Evolutionary conservation across 1,140 invertebrate genomes (phyloP).

Genomic region (Argopecten irradians): DNA sequence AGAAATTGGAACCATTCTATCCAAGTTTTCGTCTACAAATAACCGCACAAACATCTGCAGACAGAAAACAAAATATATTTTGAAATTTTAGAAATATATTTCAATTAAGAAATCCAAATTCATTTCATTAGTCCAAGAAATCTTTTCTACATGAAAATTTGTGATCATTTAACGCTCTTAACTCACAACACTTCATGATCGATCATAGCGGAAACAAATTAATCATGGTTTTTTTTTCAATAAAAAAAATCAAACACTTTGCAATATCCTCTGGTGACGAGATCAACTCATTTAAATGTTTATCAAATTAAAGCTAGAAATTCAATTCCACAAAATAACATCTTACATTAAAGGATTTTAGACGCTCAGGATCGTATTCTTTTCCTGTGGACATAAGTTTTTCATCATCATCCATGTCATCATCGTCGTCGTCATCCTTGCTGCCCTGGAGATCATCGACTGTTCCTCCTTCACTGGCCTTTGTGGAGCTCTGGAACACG

Average conservation of each 20-base stretch:
- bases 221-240: too few species aligned
- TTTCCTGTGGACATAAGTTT: constrained; percentile 86
- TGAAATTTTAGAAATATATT: background rate
- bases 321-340: background rate
- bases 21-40: constrained; percentile 97
- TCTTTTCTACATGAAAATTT: background rate
- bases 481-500: constrained; percentile 71
- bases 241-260: too few species aligned
- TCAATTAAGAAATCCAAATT: background rate
- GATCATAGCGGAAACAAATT: too few species aligned
- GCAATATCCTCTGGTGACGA: too few species aligned
- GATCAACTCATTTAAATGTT: too few species aligned
- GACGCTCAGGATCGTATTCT: constrained; percentile 94
- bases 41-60: constrained; percentile 96
- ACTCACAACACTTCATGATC: too few species aligned
- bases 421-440: constrained; percentile 88
- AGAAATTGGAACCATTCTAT: constrained; percentile 96
- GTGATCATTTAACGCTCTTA: too few species aligned
- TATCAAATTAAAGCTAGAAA: background rate
- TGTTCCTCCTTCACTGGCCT: constrained; percentile 90
- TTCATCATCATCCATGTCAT: constrained; percentile 93
- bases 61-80: background rate
- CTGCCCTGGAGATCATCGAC: constrained; percentile 80
- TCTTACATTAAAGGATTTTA: constrained; percentile 97
- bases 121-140: background rate